These are phyloP conservation scores for Leucophenga varia DNA, from an alignment of 1,140 invertebrate species.

Conservation along the genomic window DNA sequence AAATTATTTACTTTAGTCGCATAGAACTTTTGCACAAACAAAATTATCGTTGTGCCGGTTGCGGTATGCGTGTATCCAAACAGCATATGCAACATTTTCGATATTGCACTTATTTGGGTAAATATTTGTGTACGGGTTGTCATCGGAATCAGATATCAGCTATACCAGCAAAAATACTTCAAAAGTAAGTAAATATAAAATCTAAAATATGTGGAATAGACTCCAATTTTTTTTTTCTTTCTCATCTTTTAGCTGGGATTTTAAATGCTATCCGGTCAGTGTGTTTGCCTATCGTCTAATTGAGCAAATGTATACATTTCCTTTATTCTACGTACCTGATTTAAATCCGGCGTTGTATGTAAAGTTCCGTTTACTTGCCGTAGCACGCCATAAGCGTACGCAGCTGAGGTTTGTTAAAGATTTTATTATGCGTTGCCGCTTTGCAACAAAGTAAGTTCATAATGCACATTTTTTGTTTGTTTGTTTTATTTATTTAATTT, in stretches of 20 bases:
- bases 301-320: conserved; percentile 75
- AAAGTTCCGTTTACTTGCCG: conserved; percentile 64
- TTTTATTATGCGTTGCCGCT: conserved; percentile 69
- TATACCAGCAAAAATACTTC: conserved; percentile 77
- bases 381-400: conserved; percentile 62
- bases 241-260: conserved; percentile 57
- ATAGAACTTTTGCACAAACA: conserved; percentile 71
- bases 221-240: neutral
- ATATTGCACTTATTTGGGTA: conserved; percentile 84
- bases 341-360: conserved; percentile 70
- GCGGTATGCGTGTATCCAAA: conserved; percentile 76
- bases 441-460: conserved; percentile 61
- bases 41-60: conserved; percentile 81
- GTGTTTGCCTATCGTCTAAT: conserved; percentile 79
- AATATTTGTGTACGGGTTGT: conserved; percentile 88
- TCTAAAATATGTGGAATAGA: neutral
- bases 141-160: conserved; percentile 74
- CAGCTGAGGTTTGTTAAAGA: conserved; percentile 71
- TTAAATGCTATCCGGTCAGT: conserved; percentile 69
- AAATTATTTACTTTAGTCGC: conserved; percentile 59
- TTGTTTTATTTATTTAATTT: conserved; percentile 16
- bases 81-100: conserved; percentile 72
- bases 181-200: conserved; percentile 66
- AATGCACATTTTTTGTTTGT: conserved; percentile 4
- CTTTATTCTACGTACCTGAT: conserved; percentile 74